Evolutionary conservation across 2,113 vertebrate species (phyloP).

Genomic region (Smithornis capensis): DNA sequence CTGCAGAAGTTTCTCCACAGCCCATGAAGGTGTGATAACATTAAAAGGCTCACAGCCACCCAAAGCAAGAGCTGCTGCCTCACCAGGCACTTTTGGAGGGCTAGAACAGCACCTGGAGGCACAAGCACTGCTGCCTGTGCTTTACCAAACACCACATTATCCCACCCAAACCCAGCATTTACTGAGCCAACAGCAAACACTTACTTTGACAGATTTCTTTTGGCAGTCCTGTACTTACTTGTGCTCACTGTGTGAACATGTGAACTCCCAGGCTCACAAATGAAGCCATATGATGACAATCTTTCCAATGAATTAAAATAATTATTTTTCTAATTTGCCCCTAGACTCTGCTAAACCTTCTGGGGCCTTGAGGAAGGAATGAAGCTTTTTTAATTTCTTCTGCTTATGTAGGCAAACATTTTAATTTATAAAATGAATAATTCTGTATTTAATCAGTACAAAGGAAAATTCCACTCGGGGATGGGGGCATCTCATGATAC

Average conservation of each 20-base stretch:
- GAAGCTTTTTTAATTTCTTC: background rate
- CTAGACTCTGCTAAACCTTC: conserved; percentile 21
- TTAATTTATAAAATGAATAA: conserved; percentile 2
- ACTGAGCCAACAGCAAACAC: background rate
- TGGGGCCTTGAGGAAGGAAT: background rate
- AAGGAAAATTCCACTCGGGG: background rate
- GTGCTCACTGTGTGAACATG: background rate
- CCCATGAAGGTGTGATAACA: background rate
- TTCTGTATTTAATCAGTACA: background rate
- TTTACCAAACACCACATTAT: background rate
- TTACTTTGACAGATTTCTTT: background rate
- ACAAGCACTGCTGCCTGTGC: fast-evolving
- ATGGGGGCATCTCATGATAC: background rate
- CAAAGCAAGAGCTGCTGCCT: fast-evolving
- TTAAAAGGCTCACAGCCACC: background rate
- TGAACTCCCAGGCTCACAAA: background rate
- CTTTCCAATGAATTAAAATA: conserved; percentile 11
- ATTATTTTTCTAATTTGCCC: conserved; percentile 23
- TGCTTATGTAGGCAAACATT: background rate
- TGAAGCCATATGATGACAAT: background rate
- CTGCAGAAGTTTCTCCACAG: background rate
- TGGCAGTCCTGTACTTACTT: background rate
- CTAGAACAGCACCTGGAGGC: background rate
- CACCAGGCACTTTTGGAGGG: background rate
- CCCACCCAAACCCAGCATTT: background rate